Base-by-base conservation (phyloP, 2,797 vertebrate species). In the Tadarida brasiliensis region DNA sequence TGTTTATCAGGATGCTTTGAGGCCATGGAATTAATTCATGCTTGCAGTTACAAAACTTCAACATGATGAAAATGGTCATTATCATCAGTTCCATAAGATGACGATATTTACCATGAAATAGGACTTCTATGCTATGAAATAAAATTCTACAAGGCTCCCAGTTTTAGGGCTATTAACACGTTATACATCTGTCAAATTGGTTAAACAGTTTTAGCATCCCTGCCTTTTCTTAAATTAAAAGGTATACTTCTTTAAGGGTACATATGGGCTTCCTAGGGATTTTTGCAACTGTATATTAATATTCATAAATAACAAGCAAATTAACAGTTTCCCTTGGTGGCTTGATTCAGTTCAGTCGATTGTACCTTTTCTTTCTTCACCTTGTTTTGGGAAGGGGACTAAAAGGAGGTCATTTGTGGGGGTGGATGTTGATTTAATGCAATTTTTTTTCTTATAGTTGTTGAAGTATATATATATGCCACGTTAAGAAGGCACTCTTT, bases 231-330 rank as follows among this genome's bases (percentile, higher is more conserved):
- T 56, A 91, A 95, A 90, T 88, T 51, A 65, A 93, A 96, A 84
- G 54, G 63, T 90, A 28, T 35, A 35, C 47, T 49, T 94, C 96
- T 91, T 70, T 14, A 93, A 89, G 51, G 68, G 49, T 92, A 92
- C 49, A 17, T 82, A 30, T 92, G 51, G 77, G 20, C n/a, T 92
- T 90, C 80, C 56, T 33, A 39, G 17, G 11, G n/a, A 59, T 76
- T 94, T 95, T 87, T 86, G 80, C 19, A 88, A 94, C 74, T 90
- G 51, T 51, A 82, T 68, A 80, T 85, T 90, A 90, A 80, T 56
- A 83, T 94, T 94, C 56, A 65, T 93, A 84, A 83, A 30, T 82
- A 96, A 80, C 33, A 74, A 90, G 35, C 16, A 94, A 96, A 90
- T 94, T 68, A 84, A 90, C 67, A 74, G 11, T 63, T 95, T 94